phyloP scores from a whole-genome alignment of 2,797 vertebrate species.

The Kryptopterus vitreolus region DNA sequence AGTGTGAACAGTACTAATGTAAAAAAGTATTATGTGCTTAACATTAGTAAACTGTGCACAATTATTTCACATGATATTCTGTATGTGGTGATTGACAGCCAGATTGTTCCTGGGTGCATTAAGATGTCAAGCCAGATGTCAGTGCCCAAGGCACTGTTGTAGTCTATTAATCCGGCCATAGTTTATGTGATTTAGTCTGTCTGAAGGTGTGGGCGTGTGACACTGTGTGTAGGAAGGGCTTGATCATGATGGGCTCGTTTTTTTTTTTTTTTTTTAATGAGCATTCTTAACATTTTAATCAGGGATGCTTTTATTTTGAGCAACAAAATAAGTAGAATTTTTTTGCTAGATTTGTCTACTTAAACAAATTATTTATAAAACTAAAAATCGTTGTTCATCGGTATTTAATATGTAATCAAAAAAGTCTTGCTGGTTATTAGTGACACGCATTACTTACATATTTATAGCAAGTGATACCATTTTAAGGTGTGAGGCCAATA shows the following conservation, averaged over 20 bases:
- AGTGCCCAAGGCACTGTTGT: constrained; percentile 10
- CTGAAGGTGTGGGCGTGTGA: neutral
- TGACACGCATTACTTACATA: neutral
- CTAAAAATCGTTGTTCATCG: too few species aligned
- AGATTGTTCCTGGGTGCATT: constrained; percentile 20
- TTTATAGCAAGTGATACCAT: neutral
- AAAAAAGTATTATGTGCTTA: constrained; percentile 19
- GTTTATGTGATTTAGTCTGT: constrained; percentile 10
- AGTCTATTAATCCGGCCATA: constrained; percentile 16
- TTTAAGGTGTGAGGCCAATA: neutral
- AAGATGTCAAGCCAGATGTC: constrained; percentile 19
- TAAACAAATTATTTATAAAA: too few species aligned
- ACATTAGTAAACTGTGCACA: neutral
- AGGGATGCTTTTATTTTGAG: neutral
- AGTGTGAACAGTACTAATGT: constrained; percentile 6
- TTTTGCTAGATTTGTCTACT: neutral
- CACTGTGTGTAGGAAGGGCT: neutral
- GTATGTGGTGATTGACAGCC: constrained; percentile 1
- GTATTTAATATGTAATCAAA: too few species aligned
- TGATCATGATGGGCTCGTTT: neutral
- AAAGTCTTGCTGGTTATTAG: too few species aligned
- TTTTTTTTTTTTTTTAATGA: neutral
- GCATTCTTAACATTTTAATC: neutral
- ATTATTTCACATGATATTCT: constrained; percentile 12
- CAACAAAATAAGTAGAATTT: neutral